These are phyloP conservation scores for Chrysoperla carnea DNA, from an alignment of 1,140 invertebrate species.

Conservation along the genomic window DNA sequence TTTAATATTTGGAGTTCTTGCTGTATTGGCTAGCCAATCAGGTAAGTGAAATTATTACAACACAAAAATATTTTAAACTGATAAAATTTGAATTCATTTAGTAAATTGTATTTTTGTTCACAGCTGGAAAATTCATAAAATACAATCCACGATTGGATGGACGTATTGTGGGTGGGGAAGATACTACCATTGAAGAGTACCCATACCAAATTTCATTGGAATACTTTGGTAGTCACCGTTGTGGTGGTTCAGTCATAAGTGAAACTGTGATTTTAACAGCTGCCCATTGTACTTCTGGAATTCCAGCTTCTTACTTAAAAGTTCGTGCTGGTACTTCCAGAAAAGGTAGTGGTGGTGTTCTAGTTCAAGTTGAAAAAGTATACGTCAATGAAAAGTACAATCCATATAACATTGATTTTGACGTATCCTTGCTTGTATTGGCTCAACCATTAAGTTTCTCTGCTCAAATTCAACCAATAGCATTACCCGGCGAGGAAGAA, in stretches of 20 bases:
- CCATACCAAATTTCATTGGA: conserved; percentile 27
- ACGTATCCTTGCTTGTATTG: conserved; percentile 2
- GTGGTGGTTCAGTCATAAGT: conserved; percentile 39
- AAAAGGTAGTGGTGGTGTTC: neutral
- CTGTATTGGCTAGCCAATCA: no score
- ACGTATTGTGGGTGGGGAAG: conserved; percentile 25
- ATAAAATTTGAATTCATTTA: no score
- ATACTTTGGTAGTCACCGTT: conserved; percentile 25
- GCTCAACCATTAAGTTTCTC: conserved; percentile 1
- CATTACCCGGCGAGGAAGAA: neutral
- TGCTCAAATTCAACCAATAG: neutral
- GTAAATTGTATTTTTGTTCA: no score
- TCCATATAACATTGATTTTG: neutral
- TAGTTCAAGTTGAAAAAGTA: neutral
- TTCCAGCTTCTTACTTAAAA: conserved; percentile 11
- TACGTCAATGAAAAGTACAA: conserved; percentile 1
- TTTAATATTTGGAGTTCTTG: no score
- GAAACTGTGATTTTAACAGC: conserved; percentile 26
- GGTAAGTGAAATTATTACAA: no score
- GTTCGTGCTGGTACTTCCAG: conserved; percentile 16
- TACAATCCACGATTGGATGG: neutral
- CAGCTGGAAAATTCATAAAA: no score
- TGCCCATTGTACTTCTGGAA: conserved; percentile 24
- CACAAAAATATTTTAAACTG: no score
- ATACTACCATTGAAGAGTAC: conserved; percentile 19